Evolutionary conservation across 2,888 invertebrate genomes (phyloP), one percentile per base, ranked within the genome.

Genomic region (Tricholauxania praeusta): DNA sequence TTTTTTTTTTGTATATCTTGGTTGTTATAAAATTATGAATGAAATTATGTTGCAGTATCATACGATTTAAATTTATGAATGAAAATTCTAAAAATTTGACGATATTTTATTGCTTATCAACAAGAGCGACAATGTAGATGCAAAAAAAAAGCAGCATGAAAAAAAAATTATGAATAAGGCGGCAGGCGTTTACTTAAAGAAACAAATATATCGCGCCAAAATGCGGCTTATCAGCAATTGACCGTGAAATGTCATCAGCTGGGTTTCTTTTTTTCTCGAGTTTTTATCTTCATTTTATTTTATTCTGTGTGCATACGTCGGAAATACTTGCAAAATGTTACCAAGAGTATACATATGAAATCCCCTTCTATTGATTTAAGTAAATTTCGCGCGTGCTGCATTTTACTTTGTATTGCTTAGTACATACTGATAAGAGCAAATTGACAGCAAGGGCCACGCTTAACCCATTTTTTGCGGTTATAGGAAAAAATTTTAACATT

Each of bases 381-480:
- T 47, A 12, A 19, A 39, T 63, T 63, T 63, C 47, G 63, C 63
- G 63, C 63, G 63, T 63, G 63, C 63, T 62, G 62, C 39, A 12
- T 10, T 17, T 39, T 48, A 39, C 47, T 63, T 63, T 47, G 47
- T 2, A 39, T 39, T 39, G 39, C 39, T 39, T 39, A 39, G 47
- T 48, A 63, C 48, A 63, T 17, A 63, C 48, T 48, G 63, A 63
- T 63, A 63, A 63, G 63, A 22, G 1, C 3, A 15, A 57, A 14
- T 19, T 57, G 14, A 19, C 28, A 19, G 15, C 4, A 55, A 22
- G 7, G 14, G 12, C 8, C 4, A 1, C 55, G 12, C 19, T 57
- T 28, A 28, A 22, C 57, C 28, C 39, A 39, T 39, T 39, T 10
- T 6, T 4, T 39, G 3, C 39, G 7, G 2, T 39, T 39, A 28